Evolutionary conservation across 1,140 invertebrate species (phyloP).

Genomic region (Himalopsyche phryganea): DNA sequence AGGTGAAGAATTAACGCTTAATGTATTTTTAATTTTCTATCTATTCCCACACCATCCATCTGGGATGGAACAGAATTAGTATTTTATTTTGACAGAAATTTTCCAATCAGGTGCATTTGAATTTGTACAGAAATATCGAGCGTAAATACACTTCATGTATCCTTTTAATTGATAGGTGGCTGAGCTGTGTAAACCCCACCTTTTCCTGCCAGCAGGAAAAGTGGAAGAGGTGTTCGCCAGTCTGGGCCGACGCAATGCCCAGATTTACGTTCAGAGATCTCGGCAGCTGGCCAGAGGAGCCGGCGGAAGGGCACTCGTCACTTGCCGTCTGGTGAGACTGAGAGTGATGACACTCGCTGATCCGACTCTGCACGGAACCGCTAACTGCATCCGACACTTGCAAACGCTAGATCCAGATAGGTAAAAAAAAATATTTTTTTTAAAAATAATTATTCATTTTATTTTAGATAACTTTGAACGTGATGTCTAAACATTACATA

Average conservation of each 20-base stretch:
- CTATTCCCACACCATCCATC: too few relatives aligned
- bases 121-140: too few relatives aligned
- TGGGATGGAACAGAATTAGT: too few relatives aligned
- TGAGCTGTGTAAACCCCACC: slow-evolving; percentile 74
- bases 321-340: slow-evolving; percentile 51
- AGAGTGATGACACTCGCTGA: slow-evolving; percentile 86
- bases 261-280: slow-evolving; percentile 88
- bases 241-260: slow-evolving; percentile 83
- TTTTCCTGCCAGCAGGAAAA: slow-evolving; percentile 79
- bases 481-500: neutral
- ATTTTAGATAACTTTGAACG: neutral
- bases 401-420: slow-evolving; percentile 75
- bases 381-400: slow-evolving; percentile 72
- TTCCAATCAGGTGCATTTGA: too few relatives aligned
- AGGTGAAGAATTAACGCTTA: slow-evolving; percentile 54
- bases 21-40: too few relatives aligned
- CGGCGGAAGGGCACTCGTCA: slow-evolving; percentile 45
- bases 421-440: slow-evolving; percentile 33
- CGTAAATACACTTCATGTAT: too few relatives aligned
- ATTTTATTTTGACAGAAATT: neutral
- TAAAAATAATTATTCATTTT: neutral
- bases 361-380: slow-evolving; percentile 77
- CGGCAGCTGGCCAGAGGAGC: slow-evolving; percentile 59
- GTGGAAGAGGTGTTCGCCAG: slow-evolving; percentile 87
- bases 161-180: slow-evolving; percentile 46